Evolutionary conservation across 2,113 vertebrate species (phyloP).

Genomic region (Budorcas taxicolor): DNA sequence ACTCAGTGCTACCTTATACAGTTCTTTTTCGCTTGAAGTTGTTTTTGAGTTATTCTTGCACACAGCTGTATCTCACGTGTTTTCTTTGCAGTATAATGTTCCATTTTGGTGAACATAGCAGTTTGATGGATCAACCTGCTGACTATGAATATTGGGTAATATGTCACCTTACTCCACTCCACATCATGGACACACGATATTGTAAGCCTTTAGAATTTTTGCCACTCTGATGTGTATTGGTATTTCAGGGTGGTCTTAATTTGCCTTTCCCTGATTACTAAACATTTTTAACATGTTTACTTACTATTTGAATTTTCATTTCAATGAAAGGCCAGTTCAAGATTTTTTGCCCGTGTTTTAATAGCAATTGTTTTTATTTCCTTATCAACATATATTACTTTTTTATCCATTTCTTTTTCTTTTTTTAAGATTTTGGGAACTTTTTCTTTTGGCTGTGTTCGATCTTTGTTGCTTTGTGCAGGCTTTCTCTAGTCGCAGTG

Average conservation of each 20-base stretch:
- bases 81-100: background rate
- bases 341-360: background rate
- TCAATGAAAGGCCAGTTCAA: background rate
- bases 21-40: background rate
- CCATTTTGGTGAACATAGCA: background rate
- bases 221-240: background rate
- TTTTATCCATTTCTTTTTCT: background rate
- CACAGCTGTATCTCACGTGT: background rate
- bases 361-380: background rate
- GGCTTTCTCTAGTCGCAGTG: background rate
- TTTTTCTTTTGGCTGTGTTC: background rate
- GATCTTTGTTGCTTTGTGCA: background rate
- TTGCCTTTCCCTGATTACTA: background rate
- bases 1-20: background rate
- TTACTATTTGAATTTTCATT: background rate
- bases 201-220: background rate
- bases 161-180: background rate
- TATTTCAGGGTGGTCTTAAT: background rate
- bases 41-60: background rate
- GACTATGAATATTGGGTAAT: background rate
- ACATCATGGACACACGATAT: background rate
- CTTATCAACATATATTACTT: background rate
- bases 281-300: background rate
- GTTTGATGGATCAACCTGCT: background rate
- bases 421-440: background rate